Evolutionary conservation across 1,140 invertebrate species (phyloP).

Genomic region (Drosophila auraria): DNA sequence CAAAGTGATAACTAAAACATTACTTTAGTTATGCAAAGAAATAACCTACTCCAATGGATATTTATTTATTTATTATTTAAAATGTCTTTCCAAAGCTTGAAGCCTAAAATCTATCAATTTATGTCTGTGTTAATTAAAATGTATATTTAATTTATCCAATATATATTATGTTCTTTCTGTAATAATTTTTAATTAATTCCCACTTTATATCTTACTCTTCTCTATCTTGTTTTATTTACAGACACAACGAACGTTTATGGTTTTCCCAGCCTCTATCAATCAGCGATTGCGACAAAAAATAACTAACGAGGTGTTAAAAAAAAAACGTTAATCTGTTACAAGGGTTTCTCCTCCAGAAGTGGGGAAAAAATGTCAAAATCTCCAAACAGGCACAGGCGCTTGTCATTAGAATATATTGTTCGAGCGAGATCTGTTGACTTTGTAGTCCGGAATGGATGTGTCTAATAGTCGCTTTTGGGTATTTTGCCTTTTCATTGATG

Average conservation of each 20-base stretch:
- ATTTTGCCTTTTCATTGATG: conserved; percentile 80
- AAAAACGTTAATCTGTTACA: conserved; percentile 71
- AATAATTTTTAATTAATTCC: too few species aligned
- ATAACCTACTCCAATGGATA: too few species aligned
- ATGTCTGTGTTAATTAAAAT: too few species aligned
- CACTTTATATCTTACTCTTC: too few species aligned
- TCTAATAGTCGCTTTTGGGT: conserved; percentile 48
- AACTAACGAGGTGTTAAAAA: conserved; percentile 82
- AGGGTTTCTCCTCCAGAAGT: conserved; percentile 28
- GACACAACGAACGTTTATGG: too few species aligned
- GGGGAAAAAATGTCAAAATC: conserved; percentile 6
- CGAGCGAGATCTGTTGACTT: conserved; percentile 65
- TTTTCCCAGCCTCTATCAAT: conserved; percentile 20
- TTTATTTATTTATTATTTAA: too few species aligned
- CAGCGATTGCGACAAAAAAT: conserved; percentile 64
- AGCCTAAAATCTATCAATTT: too few species aligned
- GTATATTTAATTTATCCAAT: too few species aligned
- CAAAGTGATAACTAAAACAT: too few species aligned
- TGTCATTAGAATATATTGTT: conserved; percentile 83
- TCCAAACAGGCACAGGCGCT: conserved; percentile 56
- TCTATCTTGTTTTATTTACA: not conserved
- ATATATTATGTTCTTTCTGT: too few species aligned
- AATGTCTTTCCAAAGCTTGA: too few species aligned
- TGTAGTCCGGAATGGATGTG: conserved; percentile 58
- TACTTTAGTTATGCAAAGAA: too few species aligned